phyloP scores from a whole-genome alignment of 2,113 vertebrate genomes.

The Plecturocebus donacophilus region DNA sequence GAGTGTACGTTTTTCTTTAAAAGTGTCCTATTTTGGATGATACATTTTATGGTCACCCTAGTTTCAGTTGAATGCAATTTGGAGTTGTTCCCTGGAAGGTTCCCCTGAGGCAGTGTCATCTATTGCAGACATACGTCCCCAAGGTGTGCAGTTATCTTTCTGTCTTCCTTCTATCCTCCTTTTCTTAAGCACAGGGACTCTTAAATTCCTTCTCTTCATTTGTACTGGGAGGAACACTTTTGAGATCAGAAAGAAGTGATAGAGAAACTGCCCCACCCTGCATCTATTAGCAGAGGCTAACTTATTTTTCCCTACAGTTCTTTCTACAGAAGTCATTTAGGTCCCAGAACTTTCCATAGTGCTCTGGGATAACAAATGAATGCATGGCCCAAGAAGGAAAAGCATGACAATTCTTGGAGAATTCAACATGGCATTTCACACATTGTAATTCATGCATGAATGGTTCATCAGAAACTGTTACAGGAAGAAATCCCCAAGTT shows the following conservation, averaged over 20 bases:
- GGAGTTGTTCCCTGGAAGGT: neutral
- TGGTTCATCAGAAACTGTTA: neutral
- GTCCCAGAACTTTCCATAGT: neutral
- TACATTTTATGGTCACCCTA: neutral
- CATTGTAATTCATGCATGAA: neutral
- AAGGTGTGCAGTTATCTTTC: neutral
- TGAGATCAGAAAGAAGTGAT: neutral
- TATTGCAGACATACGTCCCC: neutral
- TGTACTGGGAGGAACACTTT: neutral
- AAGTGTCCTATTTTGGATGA: neutral
- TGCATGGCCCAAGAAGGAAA: neutral
- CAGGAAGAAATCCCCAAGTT: neutral
- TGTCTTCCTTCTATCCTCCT: neutral
- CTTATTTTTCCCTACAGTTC: neutral
- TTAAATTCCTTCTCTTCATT: neutral
- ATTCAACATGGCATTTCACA: neutral
- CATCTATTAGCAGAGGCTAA: neutral
- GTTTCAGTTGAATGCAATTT: neutral
- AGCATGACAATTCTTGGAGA: neutral
- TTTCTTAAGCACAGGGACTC: neutral
- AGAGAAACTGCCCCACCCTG: neutral
- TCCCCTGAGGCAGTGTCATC: neutral
- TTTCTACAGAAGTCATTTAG: neutral
- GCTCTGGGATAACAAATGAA: neutral
- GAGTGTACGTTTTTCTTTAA: neutral